Evolutionary conservation across 92 coral and sea anemone genomes (phyloP).

Genomic region (Bergia puertoricense): DNA sequence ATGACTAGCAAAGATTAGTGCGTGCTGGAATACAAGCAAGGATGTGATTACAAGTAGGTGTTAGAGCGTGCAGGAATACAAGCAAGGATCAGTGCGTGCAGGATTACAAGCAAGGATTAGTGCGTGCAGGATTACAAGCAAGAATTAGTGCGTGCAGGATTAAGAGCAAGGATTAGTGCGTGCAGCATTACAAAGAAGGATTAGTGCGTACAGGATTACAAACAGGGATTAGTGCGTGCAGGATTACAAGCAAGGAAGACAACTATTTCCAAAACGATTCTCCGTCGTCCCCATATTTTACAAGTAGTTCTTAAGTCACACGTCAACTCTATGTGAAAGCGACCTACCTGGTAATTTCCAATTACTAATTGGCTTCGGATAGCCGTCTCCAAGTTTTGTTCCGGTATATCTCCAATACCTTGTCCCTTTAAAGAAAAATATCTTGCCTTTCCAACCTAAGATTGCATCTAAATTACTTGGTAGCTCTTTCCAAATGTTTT

Average conservation of each 20-base stretch:
- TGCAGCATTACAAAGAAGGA: too few relatives aligned
- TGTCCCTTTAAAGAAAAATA: slow-evolving; percentile 67
- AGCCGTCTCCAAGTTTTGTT: slow-evolving; percentile 26
- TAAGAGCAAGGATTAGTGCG: too few relatives aligned
- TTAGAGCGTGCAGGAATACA: too few relatives aligned
- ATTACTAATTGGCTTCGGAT: slow-evolving; percentile 43
- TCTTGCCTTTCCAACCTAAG: slow-evolving; percentile 42
- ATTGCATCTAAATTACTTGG: slow-evolving; percentile 57
- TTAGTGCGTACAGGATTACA: not conserved
- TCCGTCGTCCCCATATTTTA: too few relatives aligned
- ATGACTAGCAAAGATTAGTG: too few relatives aligned
- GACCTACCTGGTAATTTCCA: slow-evolving; percentile 48
- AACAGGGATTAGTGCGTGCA: not conserved
- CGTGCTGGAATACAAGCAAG: too few relatives aligned
- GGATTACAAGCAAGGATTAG: not conserved
- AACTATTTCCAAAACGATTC: too few relatives aligned
- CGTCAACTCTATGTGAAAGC: not conserved
- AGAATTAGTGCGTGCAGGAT: too few relatives aligned
- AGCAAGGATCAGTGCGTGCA: too few relatives aligned
- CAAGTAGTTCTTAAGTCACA: too few relatives aligned
- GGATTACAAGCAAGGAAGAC: too few relatives aligned
- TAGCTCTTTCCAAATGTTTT: slow-evolving; percentile 49
- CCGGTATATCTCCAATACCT: slow-evolving; percentile 43
- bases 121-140: not conserved
- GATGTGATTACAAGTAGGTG: too few relatives aligned